Base-by-base conservation (phyloP, 2,797 vertebrate species). In the Toxotes lorentzi region DNA sequence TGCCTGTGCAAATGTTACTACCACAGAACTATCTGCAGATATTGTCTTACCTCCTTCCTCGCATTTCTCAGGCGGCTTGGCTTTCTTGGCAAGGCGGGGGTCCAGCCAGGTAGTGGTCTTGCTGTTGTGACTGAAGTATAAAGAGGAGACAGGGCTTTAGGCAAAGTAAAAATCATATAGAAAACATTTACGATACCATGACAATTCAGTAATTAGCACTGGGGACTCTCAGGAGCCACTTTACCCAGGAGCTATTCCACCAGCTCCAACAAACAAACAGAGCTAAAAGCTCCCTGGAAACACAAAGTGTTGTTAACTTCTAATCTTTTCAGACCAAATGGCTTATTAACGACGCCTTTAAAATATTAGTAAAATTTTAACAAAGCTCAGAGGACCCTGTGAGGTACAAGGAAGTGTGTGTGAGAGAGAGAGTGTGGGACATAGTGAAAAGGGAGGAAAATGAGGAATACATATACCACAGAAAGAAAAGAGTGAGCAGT, bases 91-190 rank as follows among this genome's bases (percentile, higher is more conserved):
- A 24, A 99, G 96, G 23, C 98, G 96, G 7, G 98, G 98, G 91
- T 99, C 98, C 87, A 99, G 93, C 98, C 98, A 99, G 4, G 98
- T 99, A 7, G 98, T 99, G 48, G 98, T 99, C 94, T 99, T 99
- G 83, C 96, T 97, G 93, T 99, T 99, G 85, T 99, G 98, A 89
- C 98, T 99, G 86, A 27, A 88, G 76, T 70, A 85, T 27, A 94
- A 85, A 93, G 73, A 53, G 19, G 0, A 84, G 11, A 73, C 3
- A 27, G 4, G 4, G 64, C 24, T 84, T 88, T 53, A 77, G 60
- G 41, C 14, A 17, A 21, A 41, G 19, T 17, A 23, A 50, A 41
- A 67, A 54, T 32, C n/a, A 23, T 50, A 60, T 23, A 40, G 70
- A 68, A 78, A 72, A 41, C 53, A 62, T 45, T 59, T 30, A 63